Base-by-base conservation (phyloP, 2,888 invertebrate genomes). In the Chouioia cunea region DNA sequence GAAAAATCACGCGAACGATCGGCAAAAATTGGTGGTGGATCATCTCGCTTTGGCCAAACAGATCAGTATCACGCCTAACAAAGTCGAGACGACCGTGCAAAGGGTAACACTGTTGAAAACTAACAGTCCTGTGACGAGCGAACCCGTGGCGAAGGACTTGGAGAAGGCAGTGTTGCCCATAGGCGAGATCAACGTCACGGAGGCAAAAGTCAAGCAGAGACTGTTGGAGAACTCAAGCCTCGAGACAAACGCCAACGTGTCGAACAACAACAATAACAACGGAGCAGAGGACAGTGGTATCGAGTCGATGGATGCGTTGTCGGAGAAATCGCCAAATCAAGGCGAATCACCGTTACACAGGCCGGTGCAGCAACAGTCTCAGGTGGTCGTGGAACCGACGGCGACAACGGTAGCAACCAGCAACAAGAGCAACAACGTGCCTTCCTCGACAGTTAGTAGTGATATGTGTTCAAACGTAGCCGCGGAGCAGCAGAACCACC, bases 231-330 rank as follows among this genome's bases (percentile, higher is more conserved):
- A 86, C 57, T 80, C 83, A 50, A 76, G 75, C 20, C 59, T 52
- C 10, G 56, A 48, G 14, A 69, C 68, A 50, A 48, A 23, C 36
- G 50, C 20, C 20, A 62, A n/a, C 15, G 78, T 75, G 12, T 76
- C 74, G 52, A 52, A 68, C 36, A 67, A 75, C 22, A 77, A 77
- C 66, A 79, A 78, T 36, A 78, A 81, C 44, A 79, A 79, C 20
- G 92, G 92, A 79, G 95, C 95, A 54, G 96, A 96, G 82, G 95
- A 96, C 86, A 95, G 95, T 68, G 96, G 96, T 16, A 96, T 96
- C 68, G 96, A 96, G 84, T 95, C 95, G 47, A 95, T 96, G 96
- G 96, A 96, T 83, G 95, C 96, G 2, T 86, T 95, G n/a, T 95
- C 95, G 20, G 96, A 96, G 84, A 96, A 96, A 83, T 94, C 93